These are phyloP conservation scores for Psephotus haematonotus DNA, from an alignment of 2,113 vertebrate species.

Conservation along the genomic window DNA sequence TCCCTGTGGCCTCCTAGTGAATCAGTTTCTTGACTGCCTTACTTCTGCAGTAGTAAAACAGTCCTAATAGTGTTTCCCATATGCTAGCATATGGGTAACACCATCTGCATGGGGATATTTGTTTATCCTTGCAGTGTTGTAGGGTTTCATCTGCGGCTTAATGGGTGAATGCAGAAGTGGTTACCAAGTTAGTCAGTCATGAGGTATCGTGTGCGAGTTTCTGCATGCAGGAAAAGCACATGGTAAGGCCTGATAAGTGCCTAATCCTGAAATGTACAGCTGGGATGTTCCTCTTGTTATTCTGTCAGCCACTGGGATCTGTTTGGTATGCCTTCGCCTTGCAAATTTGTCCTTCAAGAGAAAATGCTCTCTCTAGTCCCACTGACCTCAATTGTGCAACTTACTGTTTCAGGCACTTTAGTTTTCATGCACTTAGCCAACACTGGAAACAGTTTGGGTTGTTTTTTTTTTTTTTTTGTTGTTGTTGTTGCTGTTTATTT, in stretches of 20 bases:
- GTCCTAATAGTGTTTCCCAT: not conserved
- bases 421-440: not conserved
- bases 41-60: not conserved
- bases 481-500: not conserved
- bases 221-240: not conserved
- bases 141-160: not conserved
- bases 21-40: not conserved
- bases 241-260: not conserved
- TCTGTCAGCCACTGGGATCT: not conserved
- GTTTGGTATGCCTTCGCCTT: not conserved
- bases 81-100: not conserved
- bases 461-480: not conserved
- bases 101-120: slow-evolving; percentile 22
- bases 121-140: not conserved
- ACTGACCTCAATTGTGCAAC: not conserved
- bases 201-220: not conserved
- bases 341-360: not conserved
- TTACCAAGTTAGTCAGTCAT: not conserved
- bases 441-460: not conserved
- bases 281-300: not conserved
- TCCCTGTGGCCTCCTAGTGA: not conserved
- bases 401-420: not conserved
- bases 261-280: not conserved
- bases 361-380: fast-evolving
- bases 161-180: not conserved